These are phyloP conservation scores for Drosophila ohnishii DNA, from an alignment of 1,140 invertebrate genomes.

Conservation along the genomic window DNA sequence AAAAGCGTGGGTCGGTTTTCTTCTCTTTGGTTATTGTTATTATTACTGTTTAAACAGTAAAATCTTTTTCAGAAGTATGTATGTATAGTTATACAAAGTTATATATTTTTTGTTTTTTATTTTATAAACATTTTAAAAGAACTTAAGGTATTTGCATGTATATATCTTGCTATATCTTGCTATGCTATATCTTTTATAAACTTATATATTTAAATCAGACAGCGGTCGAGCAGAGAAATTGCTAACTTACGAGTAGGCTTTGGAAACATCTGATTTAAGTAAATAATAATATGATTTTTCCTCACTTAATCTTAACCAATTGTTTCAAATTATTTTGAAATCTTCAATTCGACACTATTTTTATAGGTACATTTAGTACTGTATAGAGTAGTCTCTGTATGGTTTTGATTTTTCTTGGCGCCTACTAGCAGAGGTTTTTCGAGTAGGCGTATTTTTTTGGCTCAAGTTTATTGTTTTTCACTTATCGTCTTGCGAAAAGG, in stretches of 20 bases:
- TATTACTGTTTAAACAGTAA: not conserved
- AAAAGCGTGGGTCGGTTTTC: constrained; percentile 27
- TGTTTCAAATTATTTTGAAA: not conserved
- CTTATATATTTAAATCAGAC: not conserved
- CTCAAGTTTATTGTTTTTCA: constrained; percentile 46
- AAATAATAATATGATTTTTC: no score
- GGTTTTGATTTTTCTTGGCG: not conserved
- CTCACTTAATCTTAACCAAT: not conserved
- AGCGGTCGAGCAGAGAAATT: no score
- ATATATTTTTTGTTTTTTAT: not conserved
- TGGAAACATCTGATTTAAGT: no score
- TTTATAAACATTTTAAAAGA: not conserved
- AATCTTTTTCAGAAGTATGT: not conserved
- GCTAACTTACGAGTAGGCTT: no score
- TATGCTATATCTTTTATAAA: not conserved
- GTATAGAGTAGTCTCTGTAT: not conserved
- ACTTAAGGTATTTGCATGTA: not conserved
- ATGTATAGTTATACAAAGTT: no score
- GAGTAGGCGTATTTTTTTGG: constrained; percentile 26
- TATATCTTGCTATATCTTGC: not conserved
- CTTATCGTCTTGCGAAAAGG: constrained; percentile 41
- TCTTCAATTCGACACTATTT: not conserved
- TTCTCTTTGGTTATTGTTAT: constrained; percentile 29
- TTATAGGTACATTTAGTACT: not conserved
- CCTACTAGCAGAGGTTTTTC: constrained; percentile 15